Conservation (phyloP, 2,888 invertebrate species). For the Lomographa bimaculata region DNA sequence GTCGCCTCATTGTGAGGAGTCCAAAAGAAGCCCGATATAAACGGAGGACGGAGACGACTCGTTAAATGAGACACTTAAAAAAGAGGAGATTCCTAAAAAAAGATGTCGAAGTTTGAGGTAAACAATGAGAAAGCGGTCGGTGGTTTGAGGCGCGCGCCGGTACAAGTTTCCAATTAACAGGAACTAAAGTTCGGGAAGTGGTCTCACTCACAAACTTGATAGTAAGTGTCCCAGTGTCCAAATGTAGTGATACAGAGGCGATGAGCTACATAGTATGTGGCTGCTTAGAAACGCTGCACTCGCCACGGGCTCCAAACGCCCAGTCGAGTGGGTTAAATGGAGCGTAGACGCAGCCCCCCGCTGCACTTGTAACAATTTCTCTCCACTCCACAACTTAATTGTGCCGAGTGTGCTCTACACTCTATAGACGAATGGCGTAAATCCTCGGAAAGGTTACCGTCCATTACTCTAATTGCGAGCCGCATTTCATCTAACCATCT, state of each 20-base stretch:
- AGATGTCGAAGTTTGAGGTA: conserved; percentile 51
- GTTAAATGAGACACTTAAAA: conserved; percentile 58
- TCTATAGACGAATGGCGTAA: conserved; percentile 74
- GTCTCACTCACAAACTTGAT: conserved; percentile 36
- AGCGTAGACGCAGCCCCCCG: conserved; percentile 65
- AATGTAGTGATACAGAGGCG: conserved; percentile 27
- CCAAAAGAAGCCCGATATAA: conserved; percentile 54
- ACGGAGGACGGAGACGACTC: conserved; percentile 50
- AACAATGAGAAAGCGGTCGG: conserved; percentile 53
- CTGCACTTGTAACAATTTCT: conserved; percentile 79
- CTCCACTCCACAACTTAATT: conserved; percentile 71
- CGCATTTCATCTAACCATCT: conserved; percentile 78
- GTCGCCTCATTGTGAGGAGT: conserved; percentile 48
- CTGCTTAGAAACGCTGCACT: conserved; percentile 9
- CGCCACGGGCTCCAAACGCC: conserved; percentile 46
- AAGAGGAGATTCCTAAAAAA: conserved; percentile 49
- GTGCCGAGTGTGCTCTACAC: conserved; percentile 68
- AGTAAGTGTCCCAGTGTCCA: conserved; percentile 29
- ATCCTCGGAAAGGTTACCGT: conserved; percentile 70
- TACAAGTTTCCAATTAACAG: conserved; percentile 59
- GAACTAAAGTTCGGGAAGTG: conserved; percentile 43
- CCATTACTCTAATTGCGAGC: conserved; percentile 82
- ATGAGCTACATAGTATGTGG: conserved; percentile 36
- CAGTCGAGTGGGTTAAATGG: conserved; percentile 74
- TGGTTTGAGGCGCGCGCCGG: conserved; percentile 35